Conservation (phyloP, 92 coral and sea anemone species). For the Muricea muricata region DNA sequence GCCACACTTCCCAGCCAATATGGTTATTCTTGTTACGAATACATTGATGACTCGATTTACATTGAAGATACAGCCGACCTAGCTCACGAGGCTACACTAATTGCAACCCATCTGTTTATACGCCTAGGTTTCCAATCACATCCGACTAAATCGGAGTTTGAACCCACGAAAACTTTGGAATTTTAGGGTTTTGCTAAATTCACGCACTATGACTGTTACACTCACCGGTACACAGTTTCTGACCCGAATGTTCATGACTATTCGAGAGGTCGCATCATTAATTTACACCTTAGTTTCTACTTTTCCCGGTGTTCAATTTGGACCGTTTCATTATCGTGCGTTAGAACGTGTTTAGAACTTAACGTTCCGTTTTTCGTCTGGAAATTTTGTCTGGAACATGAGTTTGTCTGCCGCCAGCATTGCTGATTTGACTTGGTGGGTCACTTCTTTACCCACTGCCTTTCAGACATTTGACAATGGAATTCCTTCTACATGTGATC, state of each 20-base stretch:
- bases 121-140: slow-evolving; percentile 46
- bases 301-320: not conserved
- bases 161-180: slow-evolving; percentile 46
- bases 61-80: slow-evolving; percentile 22
- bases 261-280: slow-evolving; percentile 32
- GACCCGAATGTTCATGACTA: slow-evolving; percentile 10
- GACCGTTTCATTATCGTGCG: not conserved
- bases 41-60: slow-evolving; percentile 62
- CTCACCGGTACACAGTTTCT: not conserved
- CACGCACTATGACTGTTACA: slow-evolving; percentile 26
- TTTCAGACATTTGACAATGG: no score
- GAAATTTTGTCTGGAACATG: no score
- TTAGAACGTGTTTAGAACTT: no score
- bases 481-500: no score
- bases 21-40: slow-evolving; percentile 67
- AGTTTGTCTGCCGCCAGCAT: no score
- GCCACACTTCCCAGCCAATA: slow-evolving; percentile 43
- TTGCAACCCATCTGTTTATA: slow-evolving; percentile 4
- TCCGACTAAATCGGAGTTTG: slow-evolving; percentile 44
- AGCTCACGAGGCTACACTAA: slow-evolving; percentile 39
- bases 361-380: no score
- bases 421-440: no score
- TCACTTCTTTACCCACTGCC: no score
- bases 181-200: slow-evolving; percentile 41
- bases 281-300: slow-evolving; percentile 12